phyloP scores from a whole-genome alignment of 2,888 invertebrate species.

The Megalurothrips usitatus region DNA sequence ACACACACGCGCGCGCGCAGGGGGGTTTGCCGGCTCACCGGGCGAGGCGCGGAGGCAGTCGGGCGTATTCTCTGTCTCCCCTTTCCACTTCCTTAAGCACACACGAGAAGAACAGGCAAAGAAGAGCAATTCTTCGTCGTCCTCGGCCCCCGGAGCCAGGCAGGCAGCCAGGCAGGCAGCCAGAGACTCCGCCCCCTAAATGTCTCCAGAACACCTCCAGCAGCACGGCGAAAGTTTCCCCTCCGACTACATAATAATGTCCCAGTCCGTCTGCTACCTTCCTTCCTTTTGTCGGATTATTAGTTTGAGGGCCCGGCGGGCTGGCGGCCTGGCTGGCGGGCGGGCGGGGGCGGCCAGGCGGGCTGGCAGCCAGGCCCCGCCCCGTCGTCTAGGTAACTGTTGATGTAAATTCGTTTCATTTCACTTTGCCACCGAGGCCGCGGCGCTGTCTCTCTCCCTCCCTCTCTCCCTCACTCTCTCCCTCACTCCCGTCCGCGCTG shows the following conservation, averaged over 20 bases:
- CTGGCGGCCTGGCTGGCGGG: not conserved
- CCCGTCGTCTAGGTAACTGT: constrained; percentile 10
- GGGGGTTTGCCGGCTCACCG: not conserved
- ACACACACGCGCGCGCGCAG: no score
- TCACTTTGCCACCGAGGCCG: not conserved
- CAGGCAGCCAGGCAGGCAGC: not conserved
- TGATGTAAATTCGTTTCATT: constrained; percentile 25
- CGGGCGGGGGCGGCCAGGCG: not conserved
- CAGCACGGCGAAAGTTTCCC: not conserved
- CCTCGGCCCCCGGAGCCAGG: not conserved
- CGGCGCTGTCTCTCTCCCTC: no score
- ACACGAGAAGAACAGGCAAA: constrained; percentile 13
- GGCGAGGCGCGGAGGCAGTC: not conserved
- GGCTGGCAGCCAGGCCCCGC: not conserved
- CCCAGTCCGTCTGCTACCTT: constrained; percentile 12
- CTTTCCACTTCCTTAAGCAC: not conserved
- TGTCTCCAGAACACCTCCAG: constrained; percentile 4
- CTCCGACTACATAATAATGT: constrained; percentile 24
- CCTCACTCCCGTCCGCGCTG: no score
- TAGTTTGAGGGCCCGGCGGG: not conserved
- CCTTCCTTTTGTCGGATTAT: constrained; percentile 26
- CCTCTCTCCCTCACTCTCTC: no score
- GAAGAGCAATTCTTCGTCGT: constrained; percentile 10
- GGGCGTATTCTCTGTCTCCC: no score
- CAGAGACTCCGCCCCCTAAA: constrained; percentile 9